phyloP scores from a whole-genome alignment of 2,113 vertebrate genomes.

The Dasyurus viverrinus region DNA sequence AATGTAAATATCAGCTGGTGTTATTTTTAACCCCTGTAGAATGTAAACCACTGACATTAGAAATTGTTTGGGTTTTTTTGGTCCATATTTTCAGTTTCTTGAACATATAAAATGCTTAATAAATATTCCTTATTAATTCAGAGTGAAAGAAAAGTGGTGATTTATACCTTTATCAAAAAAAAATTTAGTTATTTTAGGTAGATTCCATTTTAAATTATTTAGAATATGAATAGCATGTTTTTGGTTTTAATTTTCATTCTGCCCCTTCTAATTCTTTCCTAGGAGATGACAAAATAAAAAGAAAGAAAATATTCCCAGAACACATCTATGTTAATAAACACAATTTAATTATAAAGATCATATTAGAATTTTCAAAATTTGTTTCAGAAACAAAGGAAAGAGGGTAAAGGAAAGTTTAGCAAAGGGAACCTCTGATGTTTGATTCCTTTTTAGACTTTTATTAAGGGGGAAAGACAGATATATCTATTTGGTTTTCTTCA shows the following conservation, averaged over 20 bases:
- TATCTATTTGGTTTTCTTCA: constrained; percentile 29
- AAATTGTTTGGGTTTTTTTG: not conserved
- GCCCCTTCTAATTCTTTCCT: not conserved
- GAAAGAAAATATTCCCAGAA: constrained; percentile 11
- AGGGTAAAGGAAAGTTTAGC: constrained; percentile 2
- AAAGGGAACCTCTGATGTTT: not conserved
- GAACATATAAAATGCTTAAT: not conserved
- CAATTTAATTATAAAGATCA: constrained; percentile 42
- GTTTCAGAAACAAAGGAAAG: constrained; percentile 54
- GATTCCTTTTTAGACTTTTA: constrained; percentile 57
- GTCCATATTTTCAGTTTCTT: not conserved
- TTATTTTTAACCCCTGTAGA: not conserved
- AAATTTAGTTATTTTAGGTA: constrained; percentile 51
- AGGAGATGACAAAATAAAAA: constrained; percentile 13
- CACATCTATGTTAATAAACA: constrained; percentile 59
- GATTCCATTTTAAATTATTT: constrained; percentile 60
- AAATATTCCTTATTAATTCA: not conserved
- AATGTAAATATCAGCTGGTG: not conserved
- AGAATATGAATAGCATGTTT: constrained; percentile 38
- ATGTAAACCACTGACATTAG: not conserved
- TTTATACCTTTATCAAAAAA: constrained; percentile 18
- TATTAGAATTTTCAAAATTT: constrained; percentile 26
- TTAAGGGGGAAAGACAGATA: constrained; percentile 59
- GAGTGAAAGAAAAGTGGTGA: not conserved
- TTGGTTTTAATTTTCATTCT: constrained; percentile 26